Conservation (phyloP, 1,140 invertebrate species). For the Caenorhabditis remanei region DNA sequence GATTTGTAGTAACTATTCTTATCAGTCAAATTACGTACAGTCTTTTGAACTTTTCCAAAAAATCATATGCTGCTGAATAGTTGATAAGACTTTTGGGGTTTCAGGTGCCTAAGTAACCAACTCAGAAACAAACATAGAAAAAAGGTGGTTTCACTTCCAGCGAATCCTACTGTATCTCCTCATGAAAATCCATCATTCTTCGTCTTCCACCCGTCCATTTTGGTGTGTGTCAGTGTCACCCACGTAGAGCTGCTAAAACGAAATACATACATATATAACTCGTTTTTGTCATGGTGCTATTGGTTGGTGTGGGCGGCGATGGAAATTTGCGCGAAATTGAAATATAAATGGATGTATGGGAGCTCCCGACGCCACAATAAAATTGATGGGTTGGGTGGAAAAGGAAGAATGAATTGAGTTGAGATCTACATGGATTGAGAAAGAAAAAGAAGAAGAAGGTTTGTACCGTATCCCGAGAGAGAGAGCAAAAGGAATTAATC, state of each 20-base stretch:
- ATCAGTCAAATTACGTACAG: too few relatives aligned
- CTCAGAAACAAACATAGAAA: too few relatives aligned
- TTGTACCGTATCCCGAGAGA: background rate
- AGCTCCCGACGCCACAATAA: background rate
- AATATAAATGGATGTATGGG: conserved; percentile 45
- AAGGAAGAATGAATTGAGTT: background rate
- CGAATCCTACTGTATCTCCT: background rate
- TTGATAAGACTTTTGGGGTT: too few relatives aligned
- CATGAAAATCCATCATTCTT: background rate
- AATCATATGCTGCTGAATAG: too few relatives aligned
- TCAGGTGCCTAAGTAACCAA: too few relatives aligned
- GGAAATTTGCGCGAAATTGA: conserved; percentile 33
- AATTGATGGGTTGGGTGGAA: conserved; percentile 16
- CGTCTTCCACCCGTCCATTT: background rate
- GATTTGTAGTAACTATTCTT: too few relatives aligned
- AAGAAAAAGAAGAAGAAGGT: background rate
- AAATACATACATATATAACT: conserved; percentile 54
- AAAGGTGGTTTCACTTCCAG: too few relatives aligned
- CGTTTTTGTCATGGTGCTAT: conserved; percentile 26
- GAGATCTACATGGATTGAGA: background rate
- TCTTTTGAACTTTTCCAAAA: too few relatives aligned
- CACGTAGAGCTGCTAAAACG: background rate
- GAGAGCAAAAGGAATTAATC: background rate
- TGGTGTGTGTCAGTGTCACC: background rate
- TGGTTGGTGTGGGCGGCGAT: background rate